Base-by-base conservation (phyloP, 2,113 vertebrate species). In the Crotalus viridis region DNA sequence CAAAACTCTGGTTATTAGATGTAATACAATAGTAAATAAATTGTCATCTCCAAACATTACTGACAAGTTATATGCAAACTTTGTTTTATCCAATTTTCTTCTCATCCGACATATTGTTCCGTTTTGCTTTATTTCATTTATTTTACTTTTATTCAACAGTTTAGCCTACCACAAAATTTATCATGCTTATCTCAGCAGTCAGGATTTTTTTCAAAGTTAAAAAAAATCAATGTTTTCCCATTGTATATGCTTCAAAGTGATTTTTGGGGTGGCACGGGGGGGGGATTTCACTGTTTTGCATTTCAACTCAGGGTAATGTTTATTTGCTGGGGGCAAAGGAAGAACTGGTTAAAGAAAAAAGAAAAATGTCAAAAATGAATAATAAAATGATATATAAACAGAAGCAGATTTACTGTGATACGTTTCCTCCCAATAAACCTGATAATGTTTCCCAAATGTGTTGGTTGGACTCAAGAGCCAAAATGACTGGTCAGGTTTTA, bases 391-490 rank as follows among this genome's bases (percentile, higher is more conserved):
- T 93, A n/a, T 97, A 97, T 97, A 97, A 98, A 98, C 98, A 98
- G 98, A 98, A 98, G 98, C 98, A 98, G 97, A 97, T 97, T 98
- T 98, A 98, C 97, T 97, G 95, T 94, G 96, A 97, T 98, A 97
- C 92, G 96, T 97, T 97, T 97, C 96, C 95, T 89, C 86, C 95
- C 85, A 97, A 98, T 97, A 98, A 98, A 97, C 97, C 97, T 95
- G 96, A 96, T 98, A 98, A 98, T 98, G 97, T 97, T 97, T 98
- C 98, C 98, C 98, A 98, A 98, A 98, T 98, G 98, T 97, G 95
- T 96, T 87, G 93, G 95, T 93, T 97, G 98, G 97, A 96, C 96
- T 91, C 85, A 94, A 94, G 95, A 96, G 97, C 97, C 97, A 98
- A 97, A 93, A 93, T 92, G 96, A 96, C 94, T 91, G 93, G 96